phyloP scores from a whole-genome alignment of 1,140 invertebrate species.

The Sycophaga agraensis region DNA sequence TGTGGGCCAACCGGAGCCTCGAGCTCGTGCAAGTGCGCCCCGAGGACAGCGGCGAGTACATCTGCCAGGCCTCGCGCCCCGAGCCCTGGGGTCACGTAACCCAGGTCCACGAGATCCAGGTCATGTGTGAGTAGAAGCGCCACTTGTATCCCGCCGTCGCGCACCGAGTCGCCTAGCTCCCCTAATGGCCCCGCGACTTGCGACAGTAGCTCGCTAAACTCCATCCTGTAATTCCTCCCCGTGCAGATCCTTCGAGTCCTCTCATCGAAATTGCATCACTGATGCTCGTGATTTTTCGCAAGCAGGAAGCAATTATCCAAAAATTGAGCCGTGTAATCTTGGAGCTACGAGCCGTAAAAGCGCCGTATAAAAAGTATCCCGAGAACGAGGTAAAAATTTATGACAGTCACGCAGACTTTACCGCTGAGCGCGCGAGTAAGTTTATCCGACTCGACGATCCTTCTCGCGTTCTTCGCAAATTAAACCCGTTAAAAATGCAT shows the following conservation, averaged over 20 bases:
- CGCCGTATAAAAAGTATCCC: neutral
- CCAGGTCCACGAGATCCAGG: slow-evolving; percentile 74
- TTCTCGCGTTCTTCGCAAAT: too few species aligned
- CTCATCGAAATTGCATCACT: too few species aligned
- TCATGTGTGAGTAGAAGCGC: slow-evolving; percentile 74
- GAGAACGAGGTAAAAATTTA: slow-evolving; percentile 1
- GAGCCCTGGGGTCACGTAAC: slow-evolving; percentile 63
- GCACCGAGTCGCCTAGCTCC: too few species aligned
- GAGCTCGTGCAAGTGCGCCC: slow-evolving; percentile 64
- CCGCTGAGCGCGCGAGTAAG: neutral
- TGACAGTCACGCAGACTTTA: neutral
- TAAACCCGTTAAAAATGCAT: too few species aligned
- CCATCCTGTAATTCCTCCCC: neutral
- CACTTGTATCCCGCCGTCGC: too few species aligned
- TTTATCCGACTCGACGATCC: neutral
- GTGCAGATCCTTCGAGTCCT: too few species aligned
- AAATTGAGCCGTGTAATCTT: neutral
- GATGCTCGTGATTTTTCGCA: too few species aligned
- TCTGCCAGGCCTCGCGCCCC: slow-evolving; percentile 67
- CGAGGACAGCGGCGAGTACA: slow-evolving; percentile 72
- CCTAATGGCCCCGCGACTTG: too few species aligned
- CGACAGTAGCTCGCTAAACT: neutral
- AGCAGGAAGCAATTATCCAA: neutral
- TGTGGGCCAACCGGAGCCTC: slow-evolving; percentile 71
- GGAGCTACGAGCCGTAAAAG: neutral